A percentile compares a stretch with the other conserved stretches of the same genome.
phyloP scores from a whole-genome alignment of 2,797 vertebrate genomes.

The Poeciliopsis presidionis region DNA sequence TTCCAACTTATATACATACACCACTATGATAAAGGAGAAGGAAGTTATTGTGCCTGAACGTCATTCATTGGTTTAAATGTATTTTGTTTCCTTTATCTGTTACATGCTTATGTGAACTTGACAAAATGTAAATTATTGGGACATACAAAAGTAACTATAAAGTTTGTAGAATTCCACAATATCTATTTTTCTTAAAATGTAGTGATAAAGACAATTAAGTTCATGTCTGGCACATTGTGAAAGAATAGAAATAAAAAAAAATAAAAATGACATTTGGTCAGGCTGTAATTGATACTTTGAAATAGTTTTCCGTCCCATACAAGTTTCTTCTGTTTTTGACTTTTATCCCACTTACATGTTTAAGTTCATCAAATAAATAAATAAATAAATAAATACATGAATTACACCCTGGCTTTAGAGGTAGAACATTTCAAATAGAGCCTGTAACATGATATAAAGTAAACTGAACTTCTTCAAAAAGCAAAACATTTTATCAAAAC shows the following conservation, averaged over 20 bases:
- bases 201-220: neutral
- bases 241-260: neutral
- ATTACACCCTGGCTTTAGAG: too few species aligned
- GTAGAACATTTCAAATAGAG: neutral
- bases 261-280: neutral
- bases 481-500: neutral
- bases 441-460: neutral
- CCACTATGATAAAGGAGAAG: neutral
- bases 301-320: neutral
- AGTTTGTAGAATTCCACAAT: constrained; percentile 5
- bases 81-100: neutral
- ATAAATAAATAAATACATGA: too few species aligned
- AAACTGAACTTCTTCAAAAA: neutral
- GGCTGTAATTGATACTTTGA: neutral
- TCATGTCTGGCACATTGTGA: neutral
- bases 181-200: constrained; percentile 16
- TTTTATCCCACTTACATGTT: neutral
- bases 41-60: neutral
- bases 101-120: neutral
- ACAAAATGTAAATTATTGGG: neutral
- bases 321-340: neutral
- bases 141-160: neutral
- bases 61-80: neutral
- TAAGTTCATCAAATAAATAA: neutral
- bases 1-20: neutral